phyloP scores from a whole-genome alignment of 2,797 vertebrate species.

The Prionace glauca region DNA sequence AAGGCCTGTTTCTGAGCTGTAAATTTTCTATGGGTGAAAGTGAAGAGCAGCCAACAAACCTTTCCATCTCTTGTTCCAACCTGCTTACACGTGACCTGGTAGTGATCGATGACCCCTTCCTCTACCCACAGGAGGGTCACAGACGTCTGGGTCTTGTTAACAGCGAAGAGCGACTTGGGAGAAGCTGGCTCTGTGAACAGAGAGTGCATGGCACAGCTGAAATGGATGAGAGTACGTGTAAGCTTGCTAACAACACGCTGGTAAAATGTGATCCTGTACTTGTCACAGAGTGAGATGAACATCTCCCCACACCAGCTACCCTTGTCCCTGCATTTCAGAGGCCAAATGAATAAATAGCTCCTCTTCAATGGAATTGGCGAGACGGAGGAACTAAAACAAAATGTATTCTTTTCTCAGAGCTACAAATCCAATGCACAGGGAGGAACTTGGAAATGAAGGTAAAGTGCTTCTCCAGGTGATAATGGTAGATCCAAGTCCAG shows the following conservation, averaged over 20 bases:
- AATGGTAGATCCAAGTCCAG: neutral
- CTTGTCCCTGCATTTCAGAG: neutral
- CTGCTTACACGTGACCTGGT: slow-evolving; percentile 74
- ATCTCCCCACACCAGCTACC: neutral
- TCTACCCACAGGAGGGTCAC: slow-evolving; percentile 89
- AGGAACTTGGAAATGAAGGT: neutral
- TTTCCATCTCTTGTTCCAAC: slow-evolving; percentile 49
- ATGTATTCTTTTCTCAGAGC: too few species aligned
- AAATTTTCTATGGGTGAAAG: neutral
- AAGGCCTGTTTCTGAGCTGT: too few species aligned
- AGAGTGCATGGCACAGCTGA: slow-evolving; percentile 41
- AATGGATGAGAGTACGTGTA: neutral
- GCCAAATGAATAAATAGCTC: neutral
- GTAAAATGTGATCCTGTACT: neutral
- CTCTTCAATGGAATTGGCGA: neutral
- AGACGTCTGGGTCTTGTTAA: slow-evolving; percentile 81
- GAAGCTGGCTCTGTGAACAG: slow-evolving; percentile 77
- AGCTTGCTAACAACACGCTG: neutral
- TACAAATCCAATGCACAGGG: too few species aligned
- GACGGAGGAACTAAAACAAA: too few species aligned
- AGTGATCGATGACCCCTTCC: slow-evolving; percentile 87
- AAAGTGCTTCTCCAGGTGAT: neutral
- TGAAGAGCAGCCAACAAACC: neutral
- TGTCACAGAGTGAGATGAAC: neutral
- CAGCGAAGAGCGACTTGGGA: slow-evolving; percentile 76